Evolutionary conservation across 2,797 vertebrate genomes (phyloP), one percentile per base, ranked within the genome.

Genomic region (Enteromius trimaculatus): DNA sequence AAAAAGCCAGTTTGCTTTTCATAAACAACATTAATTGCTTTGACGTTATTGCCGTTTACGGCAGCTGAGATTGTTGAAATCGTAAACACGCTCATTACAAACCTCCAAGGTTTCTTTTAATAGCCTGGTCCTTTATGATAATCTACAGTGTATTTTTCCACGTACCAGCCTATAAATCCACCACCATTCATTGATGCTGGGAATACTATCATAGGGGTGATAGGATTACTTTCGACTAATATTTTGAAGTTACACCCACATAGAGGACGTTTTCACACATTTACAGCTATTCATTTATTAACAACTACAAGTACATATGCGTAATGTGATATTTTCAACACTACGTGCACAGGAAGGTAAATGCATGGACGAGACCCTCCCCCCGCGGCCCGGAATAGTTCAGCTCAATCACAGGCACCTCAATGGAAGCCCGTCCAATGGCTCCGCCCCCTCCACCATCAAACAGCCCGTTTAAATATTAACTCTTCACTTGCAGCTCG

Each of bases 371-470:
- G 51, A 23, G 51, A 62, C 80, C 80, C 49, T 70, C 76, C 65
- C 31, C 79, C 77, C 16, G 7, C 42, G 26, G 31, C 31, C 42
- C 31, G 8, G 26, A 78, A 85, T 86, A 83, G 87, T 88, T 89
- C 21, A 82, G 84, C 87, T 89, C 86, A 88, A 85, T 89, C 86
- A 88, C 86, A 86, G 88, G 80, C 85, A 86, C 80, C 89, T 90
- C 88, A 90, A 88, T 88, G 89, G 87, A 87, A 87, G 75, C 16
- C 16, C 13, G 3, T 47, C 17, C 68, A 7, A 4, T 79, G 79
- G 26, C 68, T 49, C 72, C 42, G 62, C 66, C 79, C 81, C 39
- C 39, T 34, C 37, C 65, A 76, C 72, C 72, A 86, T 77, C 79
- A 47, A 47, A 23, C 62, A 71, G 80, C 11, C 47, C 17, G 19